These are phyloP conservation scores for Python bivittatus DNA, from an alignment of 2,113 vertebrate genomes.

Conservation along the genomic window DNA sequence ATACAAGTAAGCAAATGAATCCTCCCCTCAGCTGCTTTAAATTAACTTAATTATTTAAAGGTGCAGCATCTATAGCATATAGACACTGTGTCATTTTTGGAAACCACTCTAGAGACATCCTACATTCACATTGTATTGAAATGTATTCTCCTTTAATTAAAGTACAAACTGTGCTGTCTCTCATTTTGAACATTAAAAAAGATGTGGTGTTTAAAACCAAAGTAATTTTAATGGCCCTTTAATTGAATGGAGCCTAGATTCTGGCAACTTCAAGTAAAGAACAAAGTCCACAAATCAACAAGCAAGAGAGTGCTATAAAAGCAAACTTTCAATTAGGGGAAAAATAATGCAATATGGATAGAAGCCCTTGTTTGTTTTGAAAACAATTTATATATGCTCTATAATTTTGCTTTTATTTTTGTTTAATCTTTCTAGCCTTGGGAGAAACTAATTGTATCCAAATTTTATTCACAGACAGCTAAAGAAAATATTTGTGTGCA, in stretches of 20 bases:
- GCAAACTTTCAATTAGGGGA: constrained; percentile 38
- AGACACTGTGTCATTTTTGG: constrained; percentile 39
- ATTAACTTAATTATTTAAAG: constrained; percentile 62
- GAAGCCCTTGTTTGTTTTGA: constrained; percentile 46
- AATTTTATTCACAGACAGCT: constrained; percentile 42
- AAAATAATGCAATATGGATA: constrained; percentile 42
- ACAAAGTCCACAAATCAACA: constrained; percentile 19
- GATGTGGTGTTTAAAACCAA: constrained; percentile 15
- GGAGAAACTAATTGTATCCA: constrained; percentile 50
- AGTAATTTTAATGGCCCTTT: constrained; percentile 35
- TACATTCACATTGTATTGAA: constrained; percentile 24
- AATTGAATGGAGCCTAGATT: neutral
- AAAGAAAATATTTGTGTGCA: constrained; percentile 18
- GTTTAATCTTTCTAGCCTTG: constrained; percentile 44
- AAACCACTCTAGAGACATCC: constrained; percentile 38
- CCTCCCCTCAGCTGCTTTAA: constrained; percentile 49
- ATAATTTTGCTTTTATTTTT: constrained; percentile 41
- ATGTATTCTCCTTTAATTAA: constrained; percentile 36
- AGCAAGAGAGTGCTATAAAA: constrained; percentile 27
- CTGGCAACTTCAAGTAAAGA: constrained; percentile 22
- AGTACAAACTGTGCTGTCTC: constrained; percentile 10
- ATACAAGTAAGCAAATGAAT: constrained; percentile 78
- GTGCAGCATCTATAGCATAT: constrained; percentile 23
- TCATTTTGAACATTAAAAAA: constrained; percentile 45
- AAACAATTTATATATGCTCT: constrained; percentile 30